These are phyloP conservation scores for Gorilla gorilla DNA, from an alignment of 2,113 vertebrate genomes.

Conservation along the genomic window DNA sequence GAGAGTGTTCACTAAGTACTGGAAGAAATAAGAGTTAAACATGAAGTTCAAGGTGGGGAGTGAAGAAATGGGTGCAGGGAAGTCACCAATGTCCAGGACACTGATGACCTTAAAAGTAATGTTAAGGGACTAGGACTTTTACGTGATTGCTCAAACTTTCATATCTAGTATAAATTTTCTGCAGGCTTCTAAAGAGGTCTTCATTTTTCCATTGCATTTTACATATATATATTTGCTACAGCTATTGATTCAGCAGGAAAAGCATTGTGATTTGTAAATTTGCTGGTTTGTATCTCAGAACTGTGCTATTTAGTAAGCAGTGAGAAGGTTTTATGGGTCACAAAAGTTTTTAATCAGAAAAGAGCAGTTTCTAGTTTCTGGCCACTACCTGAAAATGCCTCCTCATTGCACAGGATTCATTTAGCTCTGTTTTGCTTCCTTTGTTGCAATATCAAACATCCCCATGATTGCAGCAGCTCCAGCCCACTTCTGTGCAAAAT, in stretches of 20 bases:
- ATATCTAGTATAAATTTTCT: neutral
- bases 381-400: neutral
- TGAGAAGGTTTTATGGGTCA: neutral
- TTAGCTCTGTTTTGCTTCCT: slow-evolving; percentile 11
- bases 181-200: neutral
- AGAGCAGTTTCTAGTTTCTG: neutral
- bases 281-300: neutral
- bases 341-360: neutral
- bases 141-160: neutral
- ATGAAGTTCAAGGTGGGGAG: no score
- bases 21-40: neutral
- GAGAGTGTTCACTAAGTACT: no score
- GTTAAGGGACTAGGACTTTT: neutral
- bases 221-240: neutral
- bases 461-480: neutral
- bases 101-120: neutral
- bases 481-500: slow-evolving; percentile 50
- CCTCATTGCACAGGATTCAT: neutral
- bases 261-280: neutral
- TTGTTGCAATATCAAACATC: slow-evolving; percentile 26
- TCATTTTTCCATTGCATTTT: neutral
- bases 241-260: neutral
- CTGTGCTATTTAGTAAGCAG: neutral
- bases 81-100: neutral
- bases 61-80: neutral